These are phyloP conservation scores for Whitmania pigra DNA, from an alignment of 1,140 invertebrate species.

Conservation along the genomic window DNA sequence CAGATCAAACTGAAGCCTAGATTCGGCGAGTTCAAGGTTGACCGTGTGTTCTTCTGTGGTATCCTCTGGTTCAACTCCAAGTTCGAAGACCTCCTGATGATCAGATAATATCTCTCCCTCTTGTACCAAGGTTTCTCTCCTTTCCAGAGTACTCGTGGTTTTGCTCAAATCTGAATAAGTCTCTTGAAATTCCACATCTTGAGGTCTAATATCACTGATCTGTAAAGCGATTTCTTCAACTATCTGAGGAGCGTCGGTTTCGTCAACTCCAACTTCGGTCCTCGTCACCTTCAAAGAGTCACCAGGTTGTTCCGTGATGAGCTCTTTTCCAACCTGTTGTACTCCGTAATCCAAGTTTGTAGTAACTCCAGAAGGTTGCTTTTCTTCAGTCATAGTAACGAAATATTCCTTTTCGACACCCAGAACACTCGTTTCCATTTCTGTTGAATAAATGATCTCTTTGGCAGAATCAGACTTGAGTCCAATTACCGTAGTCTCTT, in stretches of 20 bases:
- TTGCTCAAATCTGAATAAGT: too few species aligned
- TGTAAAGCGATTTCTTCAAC: slow-evolving; percentile 4
- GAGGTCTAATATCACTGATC: not conserved
- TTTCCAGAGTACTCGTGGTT: too few species aligned
- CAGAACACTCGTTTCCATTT: slow-evolving; percentile 15
- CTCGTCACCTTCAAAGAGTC: too few species aligned
- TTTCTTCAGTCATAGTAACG: slow-evolving; percentile 7
- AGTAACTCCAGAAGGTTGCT: slow-evolving; percentile 1
- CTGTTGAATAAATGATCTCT: not conserved
- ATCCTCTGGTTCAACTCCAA: slow-evolving; percentile 18
- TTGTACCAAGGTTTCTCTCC: too few species aligned
- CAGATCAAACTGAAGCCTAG: too few species aligned
- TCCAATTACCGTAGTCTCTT: too few species aligned
- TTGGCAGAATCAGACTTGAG: too few species aligned
- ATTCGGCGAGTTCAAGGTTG: slow-evolving; percentile 14
- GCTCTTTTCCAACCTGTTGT: slow-evolving; percentile 4
- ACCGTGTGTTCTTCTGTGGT: slow-evolving; percentile 6
- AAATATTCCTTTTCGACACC: slow-evolving; percentile 19
- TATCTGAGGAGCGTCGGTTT: not conserved
- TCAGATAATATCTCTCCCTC: not conserved
- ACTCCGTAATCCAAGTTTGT: slow-evolving; percentile 18
- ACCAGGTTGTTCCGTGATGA: too few species aligned
- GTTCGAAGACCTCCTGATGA: slow-evolving; percentile 19
- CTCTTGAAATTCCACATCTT: too few species aligned
- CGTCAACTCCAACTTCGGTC: too few species aligned